Evolutionary conservation across 2,888 invertebrate genomes (phyloP).

Genomic region (Cordylochernes scorpioides): DNA sequence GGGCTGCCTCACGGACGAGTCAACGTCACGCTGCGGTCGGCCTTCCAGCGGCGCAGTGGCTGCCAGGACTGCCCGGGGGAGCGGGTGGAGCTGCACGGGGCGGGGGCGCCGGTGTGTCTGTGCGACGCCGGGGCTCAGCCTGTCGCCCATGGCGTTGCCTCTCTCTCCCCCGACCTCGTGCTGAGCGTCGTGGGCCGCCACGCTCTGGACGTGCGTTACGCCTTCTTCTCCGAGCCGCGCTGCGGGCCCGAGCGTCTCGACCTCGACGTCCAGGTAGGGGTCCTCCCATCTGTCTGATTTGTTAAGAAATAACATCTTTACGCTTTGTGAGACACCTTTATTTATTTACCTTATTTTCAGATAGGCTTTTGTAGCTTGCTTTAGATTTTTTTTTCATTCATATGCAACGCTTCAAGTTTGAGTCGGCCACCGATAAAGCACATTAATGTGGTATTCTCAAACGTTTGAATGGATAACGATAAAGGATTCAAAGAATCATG

Average conservation of each 20-base stretch:
- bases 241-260: slow-evolving; percentile 16
- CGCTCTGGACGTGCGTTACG: slow-evolving; percentile 45
- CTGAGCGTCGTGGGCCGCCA: slow-evolving; percentile 6
- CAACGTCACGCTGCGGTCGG: slow-evolving; percentile 4
- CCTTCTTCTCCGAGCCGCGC: slow-evolving; percentile 47
- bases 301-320: too few species aligned
- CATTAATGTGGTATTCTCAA: too few species aligned
- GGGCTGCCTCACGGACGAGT: slow-evolving; percentile 15
- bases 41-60: slow-evolving; percentile 3
- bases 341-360: too few species aligned
- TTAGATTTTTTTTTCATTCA: too few species aligned
- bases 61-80: slow-evolving; percentile 8
- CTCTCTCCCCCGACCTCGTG: slow-evolving; percentile 5
- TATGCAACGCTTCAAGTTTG: too few species aligned
- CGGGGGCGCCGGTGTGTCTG: slow-evolving; percentile 6
- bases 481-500: too few species aligned
- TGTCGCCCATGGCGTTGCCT: slow-evolving; percentile 4
- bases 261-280: slow-evolving; percentile 11
- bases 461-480: too few species aligned
- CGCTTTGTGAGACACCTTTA: too few species aligned
- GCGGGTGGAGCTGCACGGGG: slow-evolving; percentile 3
- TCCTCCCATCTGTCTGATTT: too few species aligned
- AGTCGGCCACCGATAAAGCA: too few species aligned
- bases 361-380: too few species aligned
- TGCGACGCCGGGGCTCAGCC: slow-evolving; percentile 3